Evolutionary conservation across 2,113 vertebrate genomes (phyloP).

Genomic region (Tricholaema leucomelas): DNA sequence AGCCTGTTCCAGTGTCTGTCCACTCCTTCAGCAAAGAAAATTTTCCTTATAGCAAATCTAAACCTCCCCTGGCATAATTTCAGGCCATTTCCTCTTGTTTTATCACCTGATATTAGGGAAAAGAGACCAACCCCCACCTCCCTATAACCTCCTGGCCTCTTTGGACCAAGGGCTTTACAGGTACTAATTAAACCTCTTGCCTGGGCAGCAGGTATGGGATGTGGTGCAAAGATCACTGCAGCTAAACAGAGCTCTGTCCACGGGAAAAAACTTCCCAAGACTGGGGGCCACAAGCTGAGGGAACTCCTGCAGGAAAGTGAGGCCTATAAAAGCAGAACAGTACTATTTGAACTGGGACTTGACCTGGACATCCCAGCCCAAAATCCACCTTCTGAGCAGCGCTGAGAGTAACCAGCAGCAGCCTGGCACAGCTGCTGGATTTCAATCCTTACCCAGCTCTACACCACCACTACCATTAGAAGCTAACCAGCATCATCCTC

Average conservation of each 20-base stretch:
- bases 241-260: rapidly evolving
- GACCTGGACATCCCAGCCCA: not conserved
- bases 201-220: not conserved
- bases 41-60: no score
- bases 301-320: not conserved
- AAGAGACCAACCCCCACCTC: no score
- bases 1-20: no score
- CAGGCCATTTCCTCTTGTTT: no score
- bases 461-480: not conserved
- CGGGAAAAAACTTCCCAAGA: not conserved
- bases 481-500: not conserved
- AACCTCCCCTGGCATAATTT: no score
- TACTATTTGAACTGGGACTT: not conserved
- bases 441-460: not conserved
- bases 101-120: no score
- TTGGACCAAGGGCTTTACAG: not conserved
- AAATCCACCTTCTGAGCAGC: not conserved
- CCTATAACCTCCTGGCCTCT: not conserved
- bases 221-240: not conserved
- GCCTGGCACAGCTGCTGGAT: not conserved
- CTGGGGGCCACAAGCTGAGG: rapidly evolving
- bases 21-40: no score
- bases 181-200: not conserved
- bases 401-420: not conserved
- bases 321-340: not conserved